Base-by-base conservation (phyloP, 2,113 vertebrate genomes). In the Alosa alosa region DNA sequence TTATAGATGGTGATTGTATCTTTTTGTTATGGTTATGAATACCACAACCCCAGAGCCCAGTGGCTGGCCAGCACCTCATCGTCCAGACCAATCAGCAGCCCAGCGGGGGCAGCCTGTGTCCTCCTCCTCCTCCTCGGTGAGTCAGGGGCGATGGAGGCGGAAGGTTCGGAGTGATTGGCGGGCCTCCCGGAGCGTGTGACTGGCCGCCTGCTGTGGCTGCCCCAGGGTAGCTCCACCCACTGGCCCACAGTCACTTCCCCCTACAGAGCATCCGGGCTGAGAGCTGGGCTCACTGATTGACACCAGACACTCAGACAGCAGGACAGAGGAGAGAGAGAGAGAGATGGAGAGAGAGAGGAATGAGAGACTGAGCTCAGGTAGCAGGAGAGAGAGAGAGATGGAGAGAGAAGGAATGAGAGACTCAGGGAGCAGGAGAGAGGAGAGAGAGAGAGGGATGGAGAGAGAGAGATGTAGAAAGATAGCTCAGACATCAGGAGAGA, bases 151-250 rank as follows among this genome's bases (percentile, higher is more conserved):
- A 31, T 9, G 7, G 22, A 60, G 49, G 44, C 9, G 45, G 75
- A 22, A 85, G 64, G 25, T 39, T 10, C n/a, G 9, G 36, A 55
- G n/a, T 72, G 83, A 81, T 86, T 85, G 85, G 81, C 83, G 52
- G 64, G 64, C 64, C 22, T 68, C 64, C 64, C 31, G 64, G 64
- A 68, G 64, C 64, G 25, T 10, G 64, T 68, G 64, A 68, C 64
- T 68, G 64, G 64, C 64, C 25, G 17, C 89, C 85, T 39, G 49
- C 85, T 85, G 89, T 68, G 83, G 49, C 83, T 49, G 10, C 3
- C 52, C 83, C 85, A 50, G 49, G 55, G 60, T 88, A 47, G 82
- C 87, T 82, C 82, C 84, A 55, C 87, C 84, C 36, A 82, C 87
- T 81, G 87, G 72, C 52, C 55, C 72, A 18, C 83, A 84, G 81